Conservation (phyloP, 1,140 invertebrate species). For the Lepidurus packardi region DNA sequence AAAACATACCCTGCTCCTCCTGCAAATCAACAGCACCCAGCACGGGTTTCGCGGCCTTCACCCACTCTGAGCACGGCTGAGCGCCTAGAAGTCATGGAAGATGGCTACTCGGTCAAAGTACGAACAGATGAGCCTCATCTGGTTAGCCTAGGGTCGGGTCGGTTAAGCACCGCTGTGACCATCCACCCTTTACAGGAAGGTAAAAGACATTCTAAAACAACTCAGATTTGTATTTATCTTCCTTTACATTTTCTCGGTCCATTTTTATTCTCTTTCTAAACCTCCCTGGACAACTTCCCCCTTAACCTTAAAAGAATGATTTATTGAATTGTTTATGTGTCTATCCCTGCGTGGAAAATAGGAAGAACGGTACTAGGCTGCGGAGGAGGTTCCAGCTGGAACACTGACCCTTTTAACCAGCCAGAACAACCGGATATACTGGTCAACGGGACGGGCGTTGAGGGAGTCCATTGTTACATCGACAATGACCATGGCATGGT, state of each 20-base stretch:
- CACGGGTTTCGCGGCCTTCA: neutral
- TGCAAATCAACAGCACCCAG: neutral
- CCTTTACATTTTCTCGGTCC: neutral
- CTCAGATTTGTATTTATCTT: neutral
- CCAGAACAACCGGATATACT: slow-evolving; percentile 62
- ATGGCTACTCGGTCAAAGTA: slow-evolving; percentile 62
- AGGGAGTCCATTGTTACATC: slow-evolving; percentile 73
- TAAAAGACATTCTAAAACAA: slow-evolving; percentile 41
- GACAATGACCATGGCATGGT: slow-evolving; percentile 73
- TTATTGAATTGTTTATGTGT: slow-evolving; percentile 5
- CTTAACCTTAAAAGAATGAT: neutral
- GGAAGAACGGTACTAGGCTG: slow-evolving; percentile 34
- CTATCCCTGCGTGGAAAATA: slow-evolving; percentile 6
- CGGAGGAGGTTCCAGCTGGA: slow-evolving; percentile 52
- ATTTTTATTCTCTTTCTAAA: neutral
- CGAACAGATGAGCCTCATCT: slow-evolving; percentile 80
- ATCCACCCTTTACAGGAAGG: slow-evolving; percentile 75
- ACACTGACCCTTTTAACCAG: slow-evolving; percentile 19
- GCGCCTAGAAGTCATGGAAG: slow-evolving; percentile 45
- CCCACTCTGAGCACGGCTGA: slow-evolving; percentile 21
- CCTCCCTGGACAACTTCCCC: neutral
- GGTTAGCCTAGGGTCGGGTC: slow-evolving; percentile 78
- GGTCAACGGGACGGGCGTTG: slow-evolving; percentile 71
- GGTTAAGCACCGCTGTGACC: slow-evolving; percentile 82
- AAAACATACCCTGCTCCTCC: neutral